Percentiles rank a stretch among this genome's conserved stretches.
Conservation (phyloP, 2,797 vertebrate species). For the Silurus lanzhouensis region DNA sequence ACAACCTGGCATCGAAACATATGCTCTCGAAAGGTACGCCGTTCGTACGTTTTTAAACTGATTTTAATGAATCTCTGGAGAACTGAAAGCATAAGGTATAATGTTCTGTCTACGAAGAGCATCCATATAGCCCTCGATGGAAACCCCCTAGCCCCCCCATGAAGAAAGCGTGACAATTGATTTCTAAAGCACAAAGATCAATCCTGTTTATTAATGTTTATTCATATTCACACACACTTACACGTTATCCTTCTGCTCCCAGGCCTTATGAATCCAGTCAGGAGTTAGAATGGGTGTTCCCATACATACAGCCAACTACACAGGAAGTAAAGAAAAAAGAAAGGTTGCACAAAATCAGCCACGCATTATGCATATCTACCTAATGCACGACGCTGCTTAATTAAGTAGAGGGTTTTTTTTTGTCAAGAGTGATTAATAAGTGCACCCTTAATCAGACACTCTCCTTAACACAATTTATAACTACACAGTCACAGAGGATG, state of each 20-base stretch:
- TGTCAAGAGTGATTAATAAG: conserved; percentile 39
- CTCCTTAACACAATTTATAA: conserved; percentile 3
- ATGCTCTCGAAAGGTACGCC: conserved; percentile 9
- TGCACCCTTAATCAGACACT: conserved; percentile 45
- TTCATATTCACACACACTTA: conserved; percentile 71
- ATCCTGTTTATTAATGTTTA: background rate
- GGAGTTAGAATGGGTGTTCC: conserved; percentile 93
- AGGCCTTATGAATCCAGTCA: conserved; percentile 91
- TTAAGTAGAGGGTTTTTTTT: conserved; percentile 5
- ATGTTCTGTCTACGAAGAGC: background rate
- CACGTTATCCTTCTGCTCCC: conserved; percentile 89
- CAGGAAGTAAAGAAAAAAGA: background rate
- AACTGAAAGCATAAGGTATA: conserved; percentile 11
- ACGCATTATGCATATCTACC: conserved; percentile 30
- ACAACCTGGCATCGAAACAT: conserved; percentile 18
- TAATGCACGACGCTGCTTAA: conserved; percentile 46
- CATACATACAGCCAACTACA: conserved; percentile 91
- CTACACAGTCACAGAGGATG: background rate
- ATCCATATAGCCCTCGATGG: background rate
- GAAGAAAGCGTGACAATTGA: too few relatives aligned
- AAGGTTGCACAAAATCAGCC: conserved; percentile 5
- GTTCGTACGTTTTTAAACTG: conserved; percentile 11
- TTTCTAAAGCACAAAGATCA: background rate
- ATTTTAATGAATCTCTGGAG: conserved; percentile 30
- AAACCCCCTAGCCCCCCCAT: too few relatives aligned